Evolutionary conservation across 2,113 vertebrate genomes (phyloP).

Genomic region (Dicentrarchus labrax): DNA sequence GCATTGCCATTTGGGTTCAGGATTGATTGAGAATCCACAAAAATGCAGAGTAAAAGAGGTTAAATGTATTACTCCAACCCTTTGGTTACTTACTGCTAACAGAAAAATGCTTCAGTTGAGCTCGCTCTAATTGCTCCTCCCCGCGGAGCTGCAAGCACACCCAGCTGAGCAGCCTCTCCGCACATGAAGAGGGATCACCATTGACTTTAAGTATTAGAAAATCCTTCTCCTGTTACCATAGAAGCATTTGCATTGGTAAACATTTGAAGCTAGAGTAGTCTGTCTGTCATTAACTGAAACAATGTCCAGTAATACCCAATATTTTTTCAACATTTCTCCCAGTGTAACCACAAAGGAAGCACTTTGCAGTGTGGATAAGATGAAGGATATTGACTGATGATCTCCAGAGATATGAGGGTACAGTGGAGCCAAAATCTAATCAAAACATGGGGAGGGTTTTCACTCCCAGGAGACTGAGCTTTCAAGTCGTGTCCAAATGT

Average conservation of each 20-base stretch:
- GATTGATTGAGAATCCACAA: not conserved
- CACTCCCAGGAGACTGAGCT: not conserved
- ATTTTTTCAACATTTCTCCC: not conserved
- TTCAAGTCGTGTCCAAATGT: constrained; percentile 27
- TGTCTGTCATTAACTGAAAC: constrained; percentile 11
- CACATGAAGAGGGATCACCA: constrained; percentile 24
- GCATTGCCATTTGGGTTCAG: not conserved
- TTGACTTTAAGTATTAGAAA: constrained; percentile 38
- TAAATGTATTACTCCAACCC: constrained; percentile 6
- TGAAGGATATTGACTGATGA: constrained; percentile 28
- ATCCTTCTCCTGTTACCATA: constrained; percentile 37
- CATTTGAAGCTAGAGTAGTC: constrained; percentile 23
- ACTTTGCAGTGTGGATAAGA: constrained; percentile 40
- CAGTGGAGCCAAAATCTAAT: constrained; percentile 42
- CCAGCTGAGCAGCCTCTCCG: constrained; percentile 50
- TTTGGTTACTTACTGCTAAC: constrained; percentile 15
- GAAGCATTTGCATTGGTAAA: constrained; percentile 46
- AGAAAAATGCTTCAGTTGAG: constrained; percentile 37
- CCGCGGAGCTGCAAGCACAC: constrained; percentile 39
- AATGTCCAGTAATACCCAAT: constrained; percentile 1
- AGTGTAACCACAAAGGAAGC: constrained; percentile 35
- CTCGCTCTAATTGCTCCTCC: constrained; percentile 54
- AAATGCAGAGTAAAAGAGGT: not conserved
- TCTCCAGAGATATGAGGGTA: not conserved
- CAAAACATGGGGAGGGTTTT: constrained; percentile 20